Base-by-base conservation (phyloP, 2,888 invertebrate species). In the Campaea margaritaria region DNA sequence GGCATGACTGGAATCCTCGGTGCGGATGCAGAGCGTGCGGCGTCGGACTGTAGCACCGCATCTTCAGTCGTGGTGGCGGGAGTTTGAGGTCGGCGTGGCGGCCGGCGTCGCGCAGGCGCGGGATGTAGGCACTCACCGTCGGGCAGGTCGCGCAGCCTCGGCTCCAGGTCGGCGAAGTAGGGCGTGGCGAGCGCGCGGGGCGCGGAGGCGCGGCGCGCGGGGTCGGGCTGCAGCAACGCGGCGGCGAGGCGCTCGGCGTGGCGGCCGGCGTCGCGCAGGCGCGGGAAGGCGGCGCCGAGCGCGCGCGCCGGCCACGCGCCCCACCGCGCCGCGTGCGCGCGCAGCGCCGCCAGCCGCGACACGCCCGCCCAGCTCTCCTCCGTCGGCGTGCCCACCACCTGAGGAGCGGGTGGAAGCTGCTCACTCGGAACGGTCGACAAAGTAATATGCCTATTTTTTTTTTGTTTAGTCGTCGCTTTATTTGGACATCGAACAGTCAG, bases 301-400 rank as follows among this genome's bases (percentile, higher is more conserved):
- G 96, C 95, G 75, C 96, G 95, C 74, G 95, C 93, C 72, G 95
- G 94, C 88, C 96, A 95, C 83, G 94, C 93, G 78, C 95, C 95
- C 93, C 89, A 80, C 36, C 89, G 80, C 16, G 83, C 21, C 72
- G 83, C 77, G 91, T 97, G 96, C 73, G 95, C 94, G 77, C 96
- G 96, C 85, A 98, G 97, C 65, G 97, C 97, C 12, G 97, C 96
- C 78, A 97, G 94, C 72, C 96, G 95, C 53, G 96, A 95, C 58
- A 98, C 98, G 61, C 99, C 98, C 65, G 95, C 93, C 99, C 99
- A 99, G 75, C 96, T 96, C 70, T 97, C 96, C 86, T 98, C 98
- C 12, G 96, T 96, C 21, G 99, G 99, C 43, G 98, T 98, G 69
- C 99, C 99, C 73, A 99, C 94, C 75, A 98, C 95, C 96, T 96